Evolutionary conservation across 1,140 invertebrate genomes (phyloP), one percentile per base, ranked within the genome.

Genomic region (Myzus persicae): DNA sequence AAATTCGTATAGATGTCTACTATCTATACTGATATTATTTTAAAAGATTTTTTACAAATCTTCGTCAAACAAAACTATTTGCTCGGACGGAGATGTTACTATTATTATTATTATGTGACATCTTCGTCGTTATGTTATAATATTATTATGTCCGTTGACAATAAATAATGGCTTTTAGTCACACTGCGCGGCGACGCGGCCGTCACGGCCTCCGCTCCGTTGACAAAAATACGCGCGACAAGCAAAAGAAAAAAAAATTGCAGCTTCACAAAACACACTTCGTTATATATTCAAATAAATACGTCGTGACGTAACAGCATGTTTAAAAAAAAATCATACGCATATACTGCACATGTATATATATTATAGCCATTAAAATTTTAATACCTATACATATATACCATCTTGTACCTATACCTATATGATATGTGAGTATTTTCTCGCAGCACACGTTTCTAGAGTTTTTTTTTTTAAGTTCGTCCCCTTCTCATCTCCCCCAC

Each of bases 121-220:
- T 76, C 31, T 4, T 20, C n/a, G 59, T 76, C n/a, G n/a, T n/a
- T 76, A 76, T 76, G n/a, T 76, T 76, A 76, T n/a, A 76, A n/a
- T 76, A 76, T 76, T 76, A 76, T 76, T 76, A 76, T 76, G 31
- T 76, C 59, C 59, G 59, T 76, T 76, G 59, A 76, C 59, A 76
- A 76, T 76, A 76, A 76, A 76, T 76, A 76, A 76, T 76, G 59
- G n/a, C n/a, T 76, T 76, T 76, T 76, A 76, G 31, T 76, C 59
- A 76, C 59, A 76, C 59, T n/a, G n/a, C n/a, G 59, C 18, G 59
- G 59, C n/a, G 59, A 14, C n/a, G 14, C 59, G 59, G n/a, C 59
- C 59, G 59, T 76, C 59, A 76, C 31, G 59, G 59, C 59, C 59
- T n/a, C 59, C 59, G 59, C 59, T 76, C n/a, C 59, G 59, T 76